These are phyloP conservation scores for Megamerina dolium DNA, from an alignment of 2,888 invertebrate species.

Conservation along the genomic window DNA sequence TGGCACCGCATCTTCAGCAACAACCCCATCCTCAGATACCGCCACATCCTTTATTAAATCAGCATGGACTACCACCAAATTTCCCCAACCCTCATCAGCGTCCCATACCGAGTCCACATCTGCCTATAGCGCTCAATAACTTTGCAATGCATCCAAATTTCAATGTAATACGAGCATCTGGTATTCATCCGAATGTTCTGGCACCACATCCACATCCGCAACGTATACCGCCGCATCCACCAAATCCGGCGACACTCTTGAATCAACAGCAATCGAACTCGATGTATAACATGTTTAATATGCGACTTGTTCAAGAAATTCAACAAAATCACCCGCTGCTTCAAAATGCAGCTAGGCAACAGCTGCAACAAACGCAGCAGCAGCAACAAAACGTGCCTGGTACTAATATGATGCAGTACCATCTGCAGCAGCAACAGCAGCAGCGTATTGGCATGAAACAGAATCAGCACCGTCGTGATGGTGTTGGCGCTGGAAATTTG, in stretches of 20 bases:
- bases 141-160: conserved; percentile 50
- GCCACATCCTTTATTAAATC: conserved; percentile 35
- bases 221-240: conserved; percentile 45
- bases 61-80: conserved; percentile 30
- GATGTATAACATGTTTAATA: conserved; percentile 45
- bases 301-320: conserved; percentile 49
- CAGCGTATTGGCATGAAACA: conserved; percentile 24
- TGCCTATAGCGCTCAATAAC: conserved; percentile 49
- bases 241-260: conserved; percentile 25
- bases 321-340: conserved; percentile 49
- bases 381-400: conserved; percentile 24
- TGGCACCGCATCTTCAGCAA: conserved; percentile 25
- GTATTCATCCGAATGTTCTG: conserved; percentile 35
- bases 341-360: conserved; percentile 32
- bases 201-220: conserved; percentile 35
- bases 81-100: conserved; percentile 36
- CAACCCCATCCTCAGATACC: conserved; percentile 42
- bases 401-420: conserved; percentile 27
- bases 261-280: conserved; percentile 32
- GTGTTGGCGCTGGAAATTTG: conserved; percentile 37
- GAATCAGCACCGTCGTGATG: conserved; percentile 30
- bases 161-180: conserved; percentile 47
- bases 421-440: conserved; percentile 30
- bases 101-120: conserved; percentile 38
- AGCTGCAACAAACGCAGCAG: conserved; percentile 29